Base-by-base conservation (phyloP, 1,140 invertebrate species). In the Caenorhabditis brenneri region DNA sequence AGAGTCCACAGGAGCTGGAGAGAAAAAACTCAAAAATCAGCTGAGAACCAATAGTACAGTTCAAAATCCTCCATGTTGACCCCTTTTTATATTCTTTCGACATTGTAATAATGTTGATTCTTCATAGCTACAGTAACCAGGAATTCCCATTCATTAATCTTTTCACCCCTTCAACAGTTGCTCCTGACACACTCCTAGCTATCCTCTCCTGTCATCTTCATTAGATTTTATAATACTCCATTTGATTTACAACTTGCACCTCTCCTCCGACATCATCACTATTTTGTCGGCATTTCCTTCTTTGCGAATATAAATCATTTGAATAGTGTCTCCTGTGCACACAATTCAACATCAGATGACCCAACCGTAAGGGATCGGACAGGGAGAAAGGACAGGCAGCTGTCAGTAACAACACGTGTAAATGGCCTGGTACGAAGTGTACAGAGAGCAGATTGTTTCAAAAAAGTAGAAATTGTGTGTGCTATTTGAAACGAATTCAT, bases 261-360 rank as follows among this genome's bases (percentile, higher is more conserved):
- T 12, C 49, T 15, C 33, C 10, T 42, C 19, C 0, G 0, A 1
- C 33, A 1, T 74, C 33, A n/a, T 74, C n/a, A 36, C 29, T 19
- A 0, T 9, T 15, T 10, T 48, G 48, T 79, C 48, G 39, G 48
- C 48, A 79, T 42, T 39, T 51, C 29, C 48, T 29, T 5, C 24
- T 48, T 79, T 24, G 4, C 19, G 12, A 22, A 9, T 48, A 27
- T 48, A 27, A 51, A 79, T 79, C 22, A 48, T 48, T 79, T 51
- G 39, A 79, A 79, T 79, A 29, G 22, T 79, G 22, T 48, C 39
- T 48, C 24, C 48, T 79, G 39, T 79, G 74, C 48, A 79, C 39
- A 79, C 48, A 48, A n/a, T 9, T 24, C 12, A 10, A 55, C 24
- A 9, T 1, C n/a, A 7, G 22, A 27, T 55, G 53, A 55, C 53